These are phyloP conservation scores for Setipinna tenuifilis DNA, from an alignment of 2,797 vertebrate species.

Conservation along the genomic window DNA sequence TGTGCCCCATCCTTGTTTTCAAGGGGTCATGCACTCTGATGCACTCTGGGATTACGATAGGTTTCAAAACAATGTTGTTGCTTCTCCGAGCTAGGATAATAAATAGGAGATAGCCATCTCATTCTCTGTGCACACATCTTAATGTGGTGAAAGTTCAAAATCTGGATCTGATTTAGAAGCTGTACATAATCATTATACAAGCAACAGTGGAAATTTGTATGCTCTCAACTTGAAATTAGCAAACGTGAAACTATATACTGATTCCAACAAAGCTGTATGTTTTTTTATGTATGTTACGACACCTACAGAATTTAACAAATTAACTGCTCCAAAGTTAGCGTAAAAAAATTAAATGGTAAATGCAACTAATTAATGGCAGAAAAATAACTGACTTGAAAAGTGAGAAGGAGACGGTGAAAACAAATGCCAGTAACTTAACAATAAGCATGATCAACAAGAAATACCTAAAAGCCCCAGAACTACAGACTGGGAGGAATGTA, in stretches of 20 bases:
- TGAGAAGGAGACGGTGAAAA: background rate
- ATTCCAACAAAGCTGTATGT: background rate
- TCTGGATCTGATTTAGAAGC: slow-evolving; percentile 45
- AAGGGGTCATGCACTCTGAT: slow-evolving; percentile 29
- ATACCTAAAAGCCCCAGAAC: slow-evolving; percentile 27
- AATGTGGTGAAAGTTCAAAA: slow-evolving; percentile 47
- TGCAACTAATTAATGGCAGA: background rate
- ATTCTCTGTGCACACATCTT: background rate
- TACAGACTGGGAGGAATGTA: slow-evolving; percentile 20
- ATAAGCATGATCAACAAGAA: background rate
- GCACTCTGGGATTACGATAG: slow-evolving; percentile 16
- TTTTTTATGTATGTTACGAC: background rate
- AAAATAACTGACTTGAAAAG: background rate
- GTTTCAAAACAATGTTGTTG: slow-evolving; percentile 23
- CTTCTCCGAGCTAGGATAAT: slow-evolving; percentile 1
- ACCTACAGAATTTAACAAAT: background rate
- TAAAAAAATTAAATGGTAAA: background rate
- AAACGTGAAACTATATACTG: background rate
- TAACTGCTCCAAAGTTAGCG: background rate
- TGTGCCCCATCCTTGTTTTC: slow-evolving; percentile 16
- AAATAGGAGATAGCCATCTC: slow-evolving; percentile 4
- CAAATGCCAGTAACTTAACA: background rate
- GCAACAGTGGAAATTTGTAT: slow-evolving; percentile 55
- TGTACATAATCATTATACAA: slow-evolving; percentile 18
- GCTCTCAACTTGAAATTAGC: slow-evolving; percentile 30